Evolutionary conservation across 2,797 vertebrate species (phyloP).

Genomic region (Malurus splendens): DNA sequence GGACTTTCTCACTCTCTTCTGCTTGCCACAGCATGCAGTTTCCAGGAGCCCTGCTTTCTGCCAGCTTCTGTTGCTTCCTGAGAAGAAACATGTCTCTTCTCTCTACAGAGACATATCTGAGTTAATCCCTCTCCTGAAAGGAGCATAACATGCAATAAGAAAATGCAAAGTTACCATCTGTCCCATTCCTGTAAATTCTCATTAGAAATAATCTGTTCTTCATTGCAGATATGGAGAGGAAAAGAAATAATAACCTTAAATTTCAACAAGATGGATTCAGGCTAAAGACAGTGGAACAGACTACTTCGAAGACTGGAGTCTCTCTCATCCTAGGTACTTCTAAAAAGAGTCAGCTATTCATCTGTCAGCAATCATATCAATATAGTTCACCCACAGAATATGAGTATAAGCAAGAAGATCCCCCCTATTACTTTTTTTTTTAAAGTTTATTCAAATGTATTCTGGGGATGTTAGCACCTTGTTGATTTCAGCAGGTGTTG

Average conservation of each 20-base stretch:
- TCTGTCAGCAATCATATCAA: not conserved
- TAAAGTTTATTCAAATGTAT: not conserved
- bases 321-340: not conserved
- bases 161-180: not conserved
- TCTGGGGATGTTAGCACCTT: not conserved
- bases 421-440: fast-evolving
- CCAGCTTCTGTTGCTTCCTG: not conserved
- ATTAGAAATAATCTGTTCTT: not conserved
- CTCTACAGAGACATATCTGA: not conserved
- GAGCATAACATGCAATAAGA: not conserved
- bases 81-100: not conserved
- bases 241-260: not conserved
- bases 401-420: not conserved
- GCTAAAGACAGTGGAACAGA: not conserved
- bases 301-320: not conserved
- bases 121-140: not conserved
- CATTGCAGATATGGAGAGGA: not conserved
- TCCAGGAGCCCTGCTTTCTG: not conserved
- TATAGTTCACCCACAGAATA: not conserved
- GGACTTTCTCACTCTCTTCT: not conserved
- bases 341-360: not conserved
- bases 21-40: not conserved
- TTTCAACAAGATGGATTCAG: not conserved
- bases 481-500: not conserved
- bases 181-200: not conserved